Conservation (phyloP, 2,797 vertebrate species). For the Gallinago solitaria region DNA sequence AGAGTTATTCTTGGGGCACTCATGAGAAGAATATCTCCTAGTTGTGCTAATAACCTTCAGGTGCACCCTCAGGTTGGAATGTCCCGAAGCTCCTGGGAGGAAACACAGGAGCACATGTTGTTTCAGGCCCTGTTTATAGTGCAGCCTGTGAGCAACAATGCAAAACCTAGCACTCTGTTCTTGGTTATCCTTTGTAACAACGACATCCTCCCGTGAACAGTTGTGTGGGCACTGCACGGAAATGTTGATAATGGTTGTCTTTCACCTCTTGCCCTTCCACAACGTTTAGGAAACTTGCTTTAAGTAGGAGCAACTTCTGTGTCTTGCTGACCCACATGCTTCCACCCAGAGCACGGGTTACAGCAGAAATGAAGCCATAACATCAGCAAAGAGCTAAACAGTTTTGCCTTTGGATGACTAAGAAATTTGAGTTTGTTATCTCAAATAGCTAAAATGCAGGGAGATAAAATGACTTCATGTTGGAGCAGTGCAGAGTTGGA, state of each 20-base stretch:
- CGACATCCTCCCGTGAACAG: neutral
- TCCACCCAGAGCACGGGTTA: neutral
- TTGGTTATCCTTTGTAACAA: neutral
- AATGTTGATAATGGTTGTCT: neutral
- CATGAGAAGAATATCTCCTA: neutral
- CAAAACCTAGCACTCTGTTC: neutral
- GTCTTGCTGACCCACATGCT: neutral
- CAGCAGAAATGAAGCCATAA: neutral
- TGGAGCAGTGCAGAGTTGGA: neutral
- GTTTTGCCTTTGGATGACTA: neutral
- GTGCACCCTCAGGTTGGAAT: neutral
- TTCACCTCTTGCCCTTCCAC: neutral
- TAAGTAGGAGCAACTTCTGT: neutral
- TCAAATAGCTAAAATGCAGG: neutral
- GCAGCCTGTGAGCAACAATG: neutral
- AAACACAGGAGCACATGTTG: neutral
- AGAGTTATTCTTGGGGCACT: neutral
- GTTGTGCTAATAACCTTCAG: neutral
- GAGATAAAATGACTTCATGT: slow-evolving; percentile 17
- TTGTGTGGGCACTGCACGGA: neutral
- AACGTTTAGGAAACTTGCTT: neutral
- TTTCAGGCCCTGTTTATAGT: neutral
- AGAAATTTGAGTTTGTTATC: neutral
- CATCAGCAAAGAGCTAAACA: neutral
- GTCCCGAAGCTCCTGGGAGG: neutral